Evolutionary conservation across 1,140 invertebrate genomes (phyloP).

Genomic region (Neocloeon triangulifer): DNA sequence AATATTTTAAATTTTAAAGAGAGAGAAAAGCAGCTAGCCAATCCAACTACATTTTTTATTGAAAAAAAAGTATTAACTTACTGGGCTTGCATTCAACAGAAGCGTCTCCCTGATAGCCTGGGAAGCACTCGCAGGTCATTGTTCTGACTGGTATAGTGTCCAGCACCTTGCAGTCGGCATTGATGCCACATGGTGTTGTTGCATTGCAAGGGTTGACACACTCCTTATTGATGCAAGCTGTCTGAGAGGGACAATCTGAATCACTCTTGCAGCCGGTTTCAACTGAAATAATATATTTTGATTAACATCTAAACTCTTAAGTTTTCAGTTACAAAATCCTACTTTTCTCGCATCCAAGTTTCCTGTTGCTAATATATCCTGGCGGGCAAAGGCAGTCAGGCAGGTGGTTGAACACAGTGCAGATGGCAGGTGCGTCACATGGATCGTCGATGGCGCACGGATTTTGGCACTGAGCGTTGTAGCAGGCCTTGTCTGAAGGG

Average conservation of each 20-base stretch:
- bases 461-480: constrained; percentile 53
- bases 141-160: constrained; percentile 64
- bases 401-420: constrained; percentile 49
- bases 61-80: constrained; percentile 16
- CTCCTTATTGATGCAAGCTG: constrained; percentile 53
- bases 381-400: constrained; percentile 55
- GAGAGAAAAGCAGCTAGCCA: too few relatives aligned
- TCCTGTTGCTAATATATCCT: constrained; percentile 41
- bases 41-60: too few relatives aligned
- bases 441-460: constrained; percentile 40
- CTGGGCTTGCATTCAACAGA: constrained; percentile 49
- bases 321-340: constrained; percentile 8
- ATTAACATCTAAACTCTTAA: neutral
- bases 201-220: constrained; percentile 67
- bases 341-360: constrained; percentile 36
- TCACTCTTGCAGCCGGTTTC: constrained; percentile 45
- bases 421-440: constrained; percentile 44
- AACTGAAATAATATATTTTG: constrained; percentile 15
- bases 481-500: constrained; percentile 46
- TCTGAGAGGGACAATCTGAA: constrained; percentile 56
- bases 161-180: constrained; percentile 54
- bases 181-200: constrained; percentile 57
- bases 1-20: too few relatives aligned
- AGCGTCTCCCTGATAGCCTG: constrained; percentile 62
- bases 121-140: constrained; percentile 71